phyloP scores from a whole-genome alignment of 2,797 vertebrate species.

The Naso thynnoides region DNA sequence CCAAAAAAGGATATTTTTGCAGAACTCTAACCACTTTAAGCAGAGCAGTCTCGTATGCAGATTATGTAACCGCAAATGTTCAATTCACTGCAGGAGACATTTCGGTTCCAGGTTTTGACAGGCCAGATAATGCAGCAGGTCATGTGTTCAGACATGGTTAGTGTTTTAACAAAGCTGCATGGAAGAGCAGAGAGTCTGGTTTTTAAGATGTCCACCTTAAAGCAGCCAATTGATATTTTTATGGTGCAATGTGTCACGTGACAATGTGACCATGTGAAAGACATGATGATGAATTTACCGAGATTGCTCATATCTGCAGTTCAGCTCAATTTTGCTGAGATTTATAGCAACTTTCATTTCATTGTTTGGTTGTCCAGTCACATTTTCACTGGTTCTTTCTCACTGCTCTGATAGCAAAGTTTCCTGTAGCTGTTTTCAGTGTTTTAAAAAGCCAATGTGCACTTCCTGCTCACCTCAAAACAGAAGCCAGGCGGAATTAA shows the following conservation, averaged over 20 bases:
- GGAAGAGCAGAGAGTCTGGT: not conserved
- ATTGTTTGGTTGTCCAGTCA: not conserved
- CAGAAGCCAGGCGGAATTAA: not conserved
- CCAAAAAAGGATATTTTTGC: conserved; percentile 41
- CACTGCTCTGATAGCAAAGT: not conserved
- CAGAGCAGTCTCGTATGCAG: conserved; percentile 33
- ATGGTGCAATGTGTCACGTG: not conserved
- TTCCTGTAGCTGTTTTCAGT: not conserved
- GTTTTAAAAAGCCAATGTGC: not conserved
- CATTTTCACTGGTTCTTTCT: not conserved
- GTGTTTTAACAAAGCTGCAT: not conserved
- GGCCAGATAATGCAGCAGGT: conserved; percentile 17
- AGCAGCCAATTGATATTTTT: not conserved
- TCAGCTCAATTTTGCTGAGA: not conserved
- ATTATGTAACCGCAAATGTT: conserved; percentile 43
- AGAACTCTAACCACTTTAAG: conserved; percentile 48
- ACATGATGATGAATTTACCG: not conserved
- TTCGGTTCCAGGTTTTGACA: conserved; percentile 34
- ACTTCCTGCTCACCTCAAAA: not conserved
- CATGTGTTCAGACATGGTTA: conserved; percentile 9
- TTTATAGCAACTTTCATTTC: conserved; percentile 4
- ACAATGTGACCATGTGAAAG: not conserved
- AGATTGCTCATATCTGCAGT: not conserved
- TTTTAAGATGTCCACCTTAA: not conserved
- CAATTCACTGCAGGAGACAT: conserved; percentile 17